These are phyloP conservation scores for Cyprinodon tularosa DNA, from an alignment of 2,113 vertebrate species.

Conservation along the genomic window DNA sequence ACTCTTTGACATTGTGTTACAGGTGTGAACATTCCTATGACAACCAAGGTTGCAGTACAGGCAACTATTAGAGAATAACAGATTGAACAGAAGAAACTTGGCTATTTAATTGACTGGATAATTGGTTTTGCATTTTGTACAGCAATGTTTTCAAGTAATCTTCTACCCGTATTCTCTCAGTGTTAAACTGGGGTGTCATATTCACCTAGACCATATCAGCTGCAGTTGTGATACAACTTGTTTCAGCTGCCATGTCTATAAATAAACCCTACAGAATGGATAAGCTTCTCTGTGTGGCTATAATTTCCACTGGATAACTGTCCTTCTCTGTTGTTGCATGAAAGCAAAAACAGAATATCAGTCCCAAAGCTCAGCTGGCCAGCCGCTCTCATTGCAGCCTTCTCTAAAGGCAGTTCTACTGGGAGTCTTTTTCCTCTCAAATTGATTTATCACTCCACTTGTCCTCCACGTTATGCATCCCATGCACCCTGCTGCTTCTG, in stretches of 20 bases:
- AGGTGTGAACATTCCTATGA: background rate
- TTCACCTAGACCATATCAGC: too few species aligned
- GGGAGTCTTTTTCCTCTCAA: background rate
- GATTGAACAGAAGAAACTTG: background rate
- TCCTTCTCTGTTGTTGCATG: too few species aligned
- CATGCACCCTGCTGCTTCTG: background rate
- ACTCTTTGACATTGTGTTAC: background rate
- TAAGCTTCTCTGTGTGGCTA: too few species aligned
- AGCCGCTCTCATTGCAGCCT: background rate
- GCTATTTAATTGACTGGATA: background rate
- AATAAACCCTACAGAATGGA: too few species aligned
- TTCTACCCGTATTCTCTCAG: background rate
- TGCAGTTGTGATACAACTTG: too few species aligned
- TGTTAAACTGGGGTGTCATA: background rate
- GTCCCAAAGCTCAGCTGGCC: background rate
- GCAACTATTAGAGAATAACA: background rate
- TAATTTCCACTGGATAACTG: too few species aligned
- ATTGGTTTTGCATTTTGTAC: background rate
- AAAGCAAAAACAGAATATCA: too few species aligned
- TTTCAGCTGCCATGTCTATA: too few species aligned
- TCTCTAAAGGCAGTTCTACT: background rate
- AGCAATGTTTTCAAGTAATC: background rate
- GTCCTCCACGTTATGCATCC: conserved; percentile 1
- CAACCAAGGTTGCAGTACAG: background rate
- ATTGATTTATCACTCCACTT: background rate